Conservation (phyloP, 2,888 invertebrate species). For the Chalcis sispes region DNA sequence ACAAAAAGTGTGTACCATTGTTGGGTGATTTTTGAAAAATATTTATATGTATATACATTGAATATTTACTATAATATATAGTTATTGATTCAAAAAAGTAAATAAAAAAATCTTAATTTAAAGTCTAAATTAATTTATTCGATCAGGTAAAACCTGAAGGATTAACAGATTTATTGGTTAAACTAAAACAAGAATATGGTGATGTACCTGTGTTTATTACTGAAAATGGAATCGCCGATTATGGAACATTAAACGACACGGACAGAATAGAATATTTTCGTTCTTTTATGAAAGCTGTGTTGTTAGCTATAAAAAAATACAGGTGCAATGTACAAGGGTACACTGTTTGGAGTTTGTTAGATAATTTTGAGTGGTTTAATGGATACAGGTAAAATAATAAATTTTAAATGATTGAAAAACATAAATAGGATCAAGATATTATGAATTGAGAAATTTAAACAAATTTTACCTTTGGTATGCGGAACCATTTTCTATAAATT, state of each 20-base stretch:
- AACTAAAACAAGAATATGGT: slow-evolving; percentile 73
- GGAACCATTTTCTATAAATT: neutral
- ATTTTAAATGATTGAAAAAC: no score
- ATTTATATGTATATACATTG: neutral
- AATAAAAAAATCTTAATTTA: no score
- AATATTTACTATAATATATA: neutral
- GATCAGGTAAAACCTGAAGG: slow-evolving; percentile 74
- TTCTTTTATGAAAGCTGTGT: slow-evolving; percentile 75
- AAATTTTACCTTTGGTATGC: neutral
- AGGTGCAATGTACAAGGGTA: slow-evolving; percentile 78
- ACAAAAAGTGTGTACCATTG: slow-evolving; percentile 18
- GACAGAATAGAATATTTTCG: slow-evolving; percentile 67
- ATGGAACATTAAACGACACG: slow-evolving; percentile 62
- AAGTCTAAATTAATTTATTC: slow-evolving; percentile 7
- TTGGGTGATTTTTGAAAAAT: no score
- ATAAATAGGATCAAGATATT: no score
- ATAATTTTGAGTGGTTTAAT: slow-evolving; percentile 81
- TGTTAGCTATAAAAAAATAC: slow-evolving; percentile 76
- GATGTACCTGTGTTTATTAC: slow-evolving; percentile 71
- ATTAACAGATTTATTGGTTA: slow-evolving; percentile 72
- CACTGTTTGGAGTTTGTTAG: slow-evolving; percentile 81
- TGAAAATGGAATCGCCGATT: slow-evolving; percentile 73
- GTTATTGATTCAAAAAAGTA: slow-evolving; percentile 22
- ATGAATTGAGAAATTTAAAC: no score
- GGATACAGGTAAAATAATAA: slow-evolving; percentile 80